These are phyloP conservation scores for Hexactinellida sp. DNA, from an alignment of 37 sponge, comb jelly and placozoan species.

Conservation along the genomic window DNA sequence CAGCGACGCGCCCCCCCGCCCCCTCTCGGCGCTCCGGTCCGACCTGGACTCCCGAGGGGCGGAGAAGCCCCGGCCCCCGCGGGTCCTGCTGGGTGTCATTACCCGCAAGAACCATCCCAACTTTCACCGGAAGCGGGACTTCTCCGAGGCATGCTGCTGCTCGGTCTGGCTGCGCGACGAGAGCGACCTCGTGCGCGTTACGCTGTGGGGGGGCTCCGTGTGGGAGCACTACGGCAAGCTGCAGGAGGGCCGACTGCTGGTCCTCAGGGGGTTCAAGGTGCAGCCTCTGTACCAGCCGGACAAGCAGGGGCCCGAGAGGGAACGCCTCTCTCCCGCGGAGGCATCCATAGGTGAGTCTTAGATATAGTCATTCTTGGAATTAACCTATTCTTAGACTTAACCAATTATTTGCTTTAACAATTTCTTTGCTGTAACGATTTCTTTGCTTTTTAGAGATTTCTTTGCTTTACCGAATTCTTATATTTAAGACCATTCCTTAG, in stretches of 20 bases:
- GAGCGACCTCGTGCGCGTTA: background rate
- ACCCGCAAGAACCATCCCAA: background rate
- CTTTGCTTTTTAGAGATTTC: too few species aligned
- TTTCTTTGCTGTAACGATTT: too few species aligned
- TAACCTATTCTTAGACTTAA: too few species aligned
- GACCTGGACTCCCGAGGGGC: background rate
- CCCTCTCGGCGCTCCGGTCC: background rate
- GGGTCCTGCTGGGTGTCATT: background rate
- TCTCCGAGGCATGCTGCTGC: background rate
- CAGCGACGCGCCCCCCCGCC: background rate
- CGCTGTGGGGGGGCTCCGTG: background rate
- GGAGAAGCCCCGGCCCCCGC: background rate
- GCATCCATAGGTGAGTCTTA: background rate
- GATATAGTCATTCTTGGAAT: too few species aligned
- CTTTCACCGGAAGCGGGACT: background rate
- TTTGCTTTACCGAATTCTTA: too few species aligned
- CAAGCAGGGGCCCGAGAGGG: background rate
- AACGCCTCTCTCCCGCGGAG: background rate
- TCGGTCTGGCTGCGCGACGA: background rate
- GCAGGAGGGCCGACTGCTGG: background rate
- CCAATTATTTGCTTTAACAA: too few species aligned
- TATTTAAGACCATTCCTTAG: too few species aligned
- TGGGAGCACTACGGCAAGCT: background rate
- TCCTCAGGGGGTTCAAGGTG: background rate
- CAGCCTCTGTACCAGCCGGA: background rate